Conservation (phyloP, 2,888 invertebrate genomes). For the Merodon equestris region DNA sequence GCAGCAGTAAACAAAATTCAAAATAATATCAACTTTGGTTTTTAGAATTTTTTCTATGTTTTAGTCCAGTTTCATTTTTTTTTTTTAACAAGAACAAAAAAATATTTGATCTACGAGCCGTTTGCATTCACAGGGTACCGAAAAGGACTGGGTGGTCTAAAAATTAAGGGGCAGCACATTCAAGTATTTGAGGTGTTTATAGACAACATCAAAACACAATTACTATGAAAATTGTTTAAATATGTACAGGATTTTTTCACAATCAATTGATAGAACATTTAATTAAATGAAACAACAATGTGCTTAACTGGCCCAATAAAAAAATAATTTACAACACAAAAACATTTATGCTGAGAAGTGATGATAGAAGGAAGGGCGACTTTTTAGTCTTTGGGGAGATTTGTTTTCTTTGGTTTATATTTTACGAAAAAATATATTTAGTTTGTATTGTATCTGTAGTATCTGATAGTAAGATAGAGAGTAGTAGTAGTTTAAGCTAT, state of each 20-base stretch:
- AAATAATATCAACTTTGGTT: background rate
- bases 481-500: slow-evolving; percentile 46
- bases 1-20: slow-evolving; percentile 31
- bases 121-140: slow-evolving; percentile 59
- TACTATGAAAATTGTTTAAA: slow-evolving; percentile 51
- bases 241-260: slow-evolving; percentile 46
- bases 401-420: slow-evolving; percentile 12
- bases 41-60: slow-evolving; percentile 1
- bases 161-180: slow-evolving; percentile 23
- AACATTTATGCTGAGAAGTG: slow-evolving; percentile 57
- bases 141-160: slow-evolving; percentile 5
- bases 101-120: slow-evolving; percentile 58
- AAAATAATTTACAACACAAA: slow-evolving; percentile 61
- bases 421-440: slow-evolving; percentile 17
- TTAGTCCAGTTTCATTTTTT: too few species aligned
- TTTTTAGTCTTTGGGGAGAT: slow-evolving; percentile 16
- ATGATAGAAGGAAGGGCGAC: slow-evolving; percentile 38
- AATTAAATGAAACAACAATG: slow-evolving; percentile 32
- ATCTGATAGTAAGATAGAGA: slow-evolving; percentile 56
- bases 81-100: slow-evolving; percentile 18
- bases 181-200: slow-evolving; percentile 43
- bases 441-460: slow-evolving; percentile 56
- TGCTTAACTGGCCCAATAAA: slow-evolving; percentile 52
- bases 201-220: slow-evolving; percentile 64
- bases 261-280: slow-evolving; percentile 36